A percentile compares a stretch with the other conserved stretches of the same genome.
Evolutionary conservation across 2,888 invertebrate species (phyloP).

Genomic region (Diarsia brunnea): DNA sequence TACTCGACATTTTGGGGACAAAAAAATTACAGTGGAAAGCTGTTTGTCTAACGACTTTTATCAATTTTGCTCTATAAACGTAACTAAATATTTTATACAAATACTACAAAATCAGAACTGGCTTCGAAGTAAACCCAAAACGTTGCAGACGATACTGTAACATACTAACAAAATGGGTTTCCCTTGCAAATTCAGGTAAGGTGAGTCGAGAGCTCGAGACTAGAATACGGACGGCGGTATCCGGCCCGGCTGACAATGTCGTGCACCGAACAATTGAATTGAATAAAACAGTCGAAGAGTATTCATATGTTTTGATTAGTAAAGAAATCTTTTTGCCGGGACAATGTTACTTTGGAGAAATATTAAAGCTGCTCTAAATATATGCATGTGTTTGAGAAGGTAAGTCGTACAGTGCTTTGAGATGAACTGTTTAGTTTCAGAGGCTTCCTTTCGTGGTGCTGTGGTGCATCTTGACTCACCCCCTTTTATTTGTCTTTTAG

Average conservation of each 20-base stretch:
- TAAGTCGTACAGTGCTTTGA: slow-evolving; percentile 36
- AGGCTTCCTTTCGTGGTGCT: background rate
- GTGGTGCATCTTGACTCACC: background rate
- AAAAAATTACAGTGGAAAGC: background rate
- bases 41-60: slow-evolving; percentile 8
- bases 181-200: slow-evolving; percentile 50
- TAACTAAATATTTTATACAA: background rate
- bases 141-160: slow-evolving; percentile 19
- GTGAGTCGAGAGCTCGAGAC: slow-evolving; percentile 43
- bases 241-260: slow-evolving; percentile 67
- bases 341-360: slow-evolving; percentile 57
- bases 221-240: slow-evolving; percentile 68
- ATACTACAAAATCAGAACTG: slow-evolving; percentile 12
- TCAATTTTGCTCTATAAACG: background rate
- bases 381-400: slow-evolving; percentile 40
- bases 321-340: slow-evolving; percentile 62
- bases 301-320: slow-evolving; percentile 72
- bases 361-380: slow-evolving; percentile 53
- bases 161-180: slow-evolving; percentile 46
- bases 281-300: slow-evolving; percentile 74
- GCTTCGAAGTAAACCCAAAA: slow-evolving; percentile 26
- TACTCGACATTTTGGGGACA: slow-evolving; percentile 35
- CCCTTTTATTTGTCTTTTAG: background rate
- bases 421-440: slow-evolving; percentile 37
- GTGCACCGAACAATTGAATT: slow-evolving; percentile 72